Conservation (phyloP, 2,888 invertebrate species). For the Fragum whitleyi region DNA sequence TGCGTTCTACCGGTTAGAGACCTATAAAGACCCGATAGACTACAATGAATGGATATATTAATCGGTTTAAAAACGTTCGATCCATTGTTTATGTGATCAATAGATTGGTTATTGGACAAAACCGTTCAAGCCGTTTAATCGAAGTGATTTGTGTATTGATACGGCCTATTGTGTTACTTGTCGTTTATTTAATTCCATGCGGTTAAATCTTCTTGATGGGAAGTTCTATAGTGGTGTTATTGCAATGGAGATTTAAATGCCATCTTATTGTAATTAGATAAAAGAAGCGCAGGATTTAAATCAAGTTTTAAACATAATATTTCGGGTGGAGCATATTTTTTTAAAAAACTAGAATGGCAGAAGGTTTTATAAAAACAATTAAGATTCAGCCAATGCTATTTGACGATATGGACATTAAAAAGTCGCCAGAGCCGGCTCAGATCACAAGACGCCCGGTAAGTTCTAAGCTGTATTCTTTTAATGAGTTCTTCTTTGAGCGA, state of each 20-base stretch:
- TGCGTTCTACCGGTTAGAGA: conserved; percentile 10
- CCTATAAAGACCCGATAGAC: conserved; percentile 10
- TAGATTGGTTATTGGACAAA: conserved; percentile 27
- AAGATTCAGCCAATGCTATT: conserved; percentile 40
- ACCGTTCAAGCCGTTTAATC: conserved; percentile 9
- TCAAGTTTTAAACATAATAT: too few relatives aligned
- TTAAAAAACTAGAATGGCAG: conserved; percentile 18
- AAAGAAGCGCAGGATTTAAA: too few relatives aligned
- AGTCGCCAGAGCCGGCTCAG: neutral
- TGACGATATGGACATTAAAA: conserved; percentile 47
- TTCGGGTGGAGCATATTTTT: neutral
- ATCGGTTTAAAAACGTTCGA: conserved; percentile 30
- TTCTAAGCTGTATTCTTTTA: neutral
- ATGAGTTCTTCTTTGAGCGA: neutral
- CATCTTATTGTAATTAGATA: too few relatives aligned
- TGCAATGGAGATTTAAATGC: neutral
- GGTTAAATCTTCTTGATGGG: neutral
- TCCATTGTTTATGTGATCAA: conserved; percentile 25
- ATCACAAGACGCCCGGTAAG: conserved; percentile 16
- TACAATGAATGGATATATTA: conserved; percentile 27
- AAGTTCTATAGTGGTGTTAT: neutral
- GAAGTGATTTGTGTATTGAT: conserved; percentile 28
- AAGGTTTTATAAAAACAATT: conserved; percentile 53
- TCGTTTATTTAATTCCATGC: conserved; percentile 24
- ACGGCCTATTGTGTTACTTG: conserved; percentile 5